A percentile compares a stretch with the other conserved stretches of the same genome.
Evolutionary conservation across 92 coral and sea anemone genomes (phyloP).

Genomic region (Palythoa grandiflora): DNA sequence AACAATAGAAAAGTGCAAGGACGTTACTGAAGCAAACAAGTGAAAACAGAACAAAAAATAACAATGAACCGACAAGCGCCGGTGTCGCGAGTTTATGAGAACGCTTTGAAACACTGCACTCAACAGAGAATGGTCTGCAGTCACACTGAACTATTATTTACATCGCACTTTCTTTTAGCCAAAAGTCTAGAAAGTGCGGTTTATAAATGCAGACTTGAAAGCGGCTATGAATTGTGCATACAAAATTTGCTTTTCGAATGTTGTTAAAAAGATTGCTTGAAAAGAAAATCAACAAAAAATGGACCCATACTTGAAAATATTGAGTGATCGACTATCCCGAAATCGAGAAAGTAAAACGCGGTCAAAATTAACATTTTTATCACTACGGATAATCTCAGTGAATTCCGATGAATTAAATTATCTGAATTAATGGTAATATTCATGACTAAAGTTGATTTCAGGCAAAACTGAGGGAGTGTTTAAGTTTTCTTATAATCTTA

Average conservation of each 20-base stretch:
- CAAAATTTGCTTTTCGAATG: neutral
- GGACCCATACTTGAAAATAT: neutral
- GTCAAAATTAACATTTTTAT: conserved; percentile 6
- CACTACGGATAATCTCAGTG: conserved; percentile 11
- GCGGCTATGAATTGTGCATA: neutral
- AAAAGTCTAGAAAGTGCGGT: conserved; percentile 5
- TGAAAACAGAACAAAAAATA: neutral
- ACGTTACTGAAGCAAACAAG: conserved; percentile 22
- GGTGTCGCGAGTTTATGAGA: neutral
- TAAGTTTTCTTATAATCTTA: conserved; percentile 10
- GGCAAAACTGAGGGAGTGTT: conserved; percentile 40
- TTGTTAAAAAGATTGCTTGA: neutral
- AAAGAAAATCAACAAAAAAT: neutral
- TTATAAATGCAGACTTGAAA: neutral
- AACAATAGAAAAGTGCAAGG: conserved; percentile 18
- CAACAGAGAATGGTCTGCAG: neutral
- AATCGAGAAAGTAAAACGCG: neutral
- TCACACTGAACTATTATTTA: conserved; percentile 5
- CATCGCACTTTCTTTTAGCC: neutral
- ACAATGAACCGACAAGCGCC: neutral
- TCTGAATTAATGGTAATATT: conserved; percentile 32
- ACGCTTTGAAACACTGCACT: neutral
- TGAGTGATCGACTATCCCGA: conserved; percentile 4
- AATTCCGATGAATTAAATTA: conserved; percentile 27
- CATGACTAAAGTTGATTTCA: conserved; percentile 20